Conservation (phyloP, 2,888 invertebrate genomes). For the Synergus laeviventris region DNA sequence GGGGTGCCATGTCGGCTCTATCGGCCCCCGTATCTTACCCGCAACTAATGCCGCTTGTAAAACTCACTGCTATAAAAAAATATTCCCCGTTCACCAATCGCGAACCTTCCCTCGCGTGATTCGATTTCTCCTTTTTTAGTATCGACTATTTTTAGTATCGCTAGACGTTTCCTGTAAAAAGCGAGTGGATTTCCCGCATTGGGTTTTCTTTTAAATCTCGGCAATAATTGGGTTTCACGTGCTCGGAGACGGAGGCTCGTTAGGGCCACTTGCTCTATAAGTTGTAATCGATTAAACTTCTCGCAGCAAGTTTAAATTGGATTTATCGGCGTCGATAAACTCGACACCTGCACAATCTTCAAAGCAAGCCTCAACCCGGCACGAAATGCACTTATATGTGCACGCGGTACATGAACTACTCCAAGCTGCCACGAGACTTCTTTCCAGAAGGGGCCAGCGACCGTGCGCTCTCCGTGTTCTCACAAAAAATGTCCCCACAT, state of each 20-base stretch:
- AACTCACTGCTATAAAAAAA: constrained; percentile 61
- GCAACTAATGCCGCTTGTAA: constrained; percentile 67
- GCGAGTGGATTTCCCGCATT: not conserved
- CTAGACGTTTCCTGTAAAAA: not conserved
- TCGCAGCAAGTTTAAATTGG: constrained; percentile 40
- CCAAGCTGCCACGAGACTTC: constrained; percentile 35
- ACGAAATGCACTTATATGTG: constrained; percentile 39
- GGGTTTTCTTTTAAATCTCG: constrained; percentile 11
- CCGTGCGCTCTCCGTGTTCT: constrained; percentile 59
- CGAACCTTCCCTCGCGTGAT: constrained; percentile 28
- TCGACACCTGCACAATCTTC: constrained; percentile 40
- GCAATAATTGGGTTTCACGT: constrained; percentile 14
- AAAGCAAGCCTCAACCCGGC: constrained; percentile 24
- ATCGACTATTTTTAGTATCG: not conserved
- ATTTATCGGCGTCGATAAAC: constrained; percentile 37
- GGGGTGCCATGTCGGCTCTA: constrained; percentile 67
- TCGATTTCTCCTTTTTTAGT: constrained; percentile 19
- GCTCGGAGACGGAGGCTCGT: constrained; percentile 18
- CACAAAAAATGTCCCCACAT: constrained; percentile 70
- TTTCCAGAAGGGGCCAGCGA: constrained; percentile 55
- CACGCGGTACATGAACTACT: not conserved
- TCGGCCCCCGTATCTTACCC: constrained; percentile 65
- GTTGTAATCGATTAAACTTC: constrained; percentile 40
- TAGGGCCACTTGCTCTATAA: constrained; percentile 37
- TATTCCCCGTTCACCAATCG: constrained; percentile 66